phyloP scores from a whole-genome alignment of 2,113 vertebrate species.

The Hippocampus comes region DNA sequence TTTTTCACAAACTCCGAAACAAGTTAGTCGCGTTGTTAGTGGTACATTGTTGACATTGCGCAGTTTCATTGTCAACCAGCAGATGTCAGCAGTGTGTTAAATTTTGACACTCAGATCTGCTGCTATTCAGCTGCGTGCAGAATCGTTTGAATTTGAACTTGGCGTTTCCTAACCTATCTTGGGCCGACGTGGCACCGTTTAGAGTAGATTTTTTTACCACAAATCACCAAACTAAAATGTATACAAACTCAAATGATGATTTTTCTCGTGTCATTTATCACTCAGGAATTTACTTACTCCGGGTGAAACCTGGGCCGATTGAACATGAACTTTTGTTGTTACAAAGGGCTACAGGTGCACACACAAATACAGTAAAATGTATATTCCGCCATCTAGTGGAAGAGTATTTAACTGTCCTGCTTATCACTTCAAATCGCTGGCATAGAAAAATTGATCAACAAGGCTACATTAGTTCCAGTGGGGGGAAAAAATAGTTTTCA shows the following conservation, averaged over 20 bases:
- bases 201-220: background rate
- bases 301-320: background rate
- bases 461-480: background rate
- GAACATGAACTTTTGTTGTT: background rate
- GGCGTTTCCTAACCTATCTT: background rate
- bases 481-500: too few relatives aligned
- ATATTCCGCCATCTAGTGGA: background rate
- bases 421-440: background rate
- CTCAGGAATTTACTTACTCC: background rate
- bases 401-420: background rate
- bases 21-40: background rate
- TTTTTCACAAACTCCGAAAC: too few relatives aligned
- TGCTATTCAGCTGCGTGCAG: background rate
- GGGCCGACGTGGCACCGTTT: background rate
- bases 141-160: background rate
- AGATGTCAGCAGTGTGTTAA: constrained; percentile 49
- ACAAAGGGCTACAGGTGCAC: background rate
- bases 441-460: background rate
- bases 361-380: background rate
- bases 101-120: background rate
- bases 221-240: background rate
- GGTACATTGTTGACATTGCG: background rate
- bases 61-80: constrained; percentile 28
- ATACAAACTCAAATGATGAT: background rate
- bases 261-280: background rate